These are phyloP conservation scores for Carlito syrichta DNA, from an alignment of 2,113 vertebrate genomes.

Conservation along the genomic window DNA sequence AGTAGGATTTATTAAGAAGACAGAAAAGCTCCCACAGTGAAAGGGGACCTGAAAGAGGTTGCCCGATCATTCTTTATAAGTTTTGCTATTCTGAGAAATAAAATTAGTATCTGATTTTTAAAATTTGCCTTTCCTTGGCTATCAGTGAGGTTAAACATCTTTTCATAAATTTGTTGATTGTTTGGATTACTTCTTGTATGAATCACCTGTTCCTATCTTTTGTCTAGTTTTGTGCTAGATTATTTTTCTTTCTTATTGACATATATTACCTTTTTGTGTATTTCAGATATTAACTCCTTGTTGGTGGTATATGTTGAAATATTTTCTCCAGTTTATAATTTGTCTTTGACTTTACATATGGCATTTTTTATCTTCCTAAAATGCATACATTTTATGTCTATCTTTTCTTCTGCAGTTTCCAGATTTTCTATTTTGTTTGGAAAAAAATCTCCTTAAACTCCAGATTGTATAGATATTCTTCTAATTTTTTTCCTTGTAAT, in stretches of 20 bases:
- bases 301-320: not conserved
- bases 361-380: not conserved
- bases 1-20: no score
- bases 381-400: not conserved
- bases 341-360: not conserved
- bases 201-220: not conserved
- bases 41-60: no score
- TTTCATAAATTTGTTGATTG: not conserved
- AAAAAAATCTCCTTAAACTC: conserved; percentile 36
- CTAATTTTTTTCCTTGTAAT: conserved; percentile 16
- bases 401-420: conserved; percentile 28
- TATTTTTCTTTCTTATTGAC: not conserved
- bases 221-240: not conserved
- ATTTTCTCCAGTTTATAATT: not conserved
- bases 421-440: conserved; percentile 40
- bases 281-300: not conserved
- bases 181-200: not conserved
- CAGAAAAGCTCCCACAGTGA: no score
- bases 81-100: not conserved
- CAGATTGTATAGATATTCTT: not conserved
- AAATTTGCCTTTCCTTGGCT: not conserved
- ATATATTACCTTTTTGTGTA: not conserved
- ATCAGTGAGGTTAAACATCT: not conserved
- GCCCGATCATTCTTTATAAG: not conserved
- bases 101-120: not conserved